Evolutionary conservation across 2,888 invertebrate genomes (phyloP), one percentile per base, ranked within the genome.

Genomic region (Notocelia uddmanniana): DNA sequence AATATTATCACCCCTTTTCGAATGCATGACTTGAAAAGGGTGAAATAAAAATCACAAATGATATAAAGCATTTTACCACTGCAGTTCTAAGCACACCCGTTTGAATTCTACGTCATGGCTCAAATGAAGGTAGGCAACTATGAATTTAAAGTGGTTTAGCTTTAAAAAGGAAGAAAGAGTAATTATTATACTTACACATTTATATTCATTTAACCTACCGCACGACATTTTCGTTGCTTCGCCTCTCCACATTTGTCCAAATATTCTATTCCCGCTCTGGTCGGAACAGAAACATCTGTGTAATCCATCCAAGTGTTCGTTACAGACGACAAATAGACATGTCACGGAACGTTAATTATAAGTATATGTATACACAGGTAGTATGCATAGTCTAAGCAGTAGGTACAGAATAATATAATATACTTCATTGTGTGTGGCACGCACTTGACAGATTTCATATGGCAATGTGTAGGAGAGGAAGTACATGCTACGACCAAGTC

Each of bases 271-370:
- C 52, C 96, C 96, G 63, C 86, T 80, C 77, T 88, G 88, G 84
- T 95, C 93, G 69, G 94, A 94, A 85, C 96, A 96, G 84, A 96
- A 96, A 88, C 96, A 96, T 85, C 96, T 95, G 84, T 80, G 83
- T 78, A 80, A 76, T 67, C 54, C 37, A 63, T 59, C 48, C 59
- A 68, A 58, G 58, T 57, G 26, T 26, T 58, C 58, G 34, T 52
- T 68, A 60, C 31, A 68, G 68, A 68, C 52, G 41, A 15, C 54
- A 54, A 68, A 59, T 41, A 45, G 52, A 41, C 60, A 54, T 59
- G 34, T 41, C 59, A 68, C 13, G 18, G n/a, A n/a, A n/a, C n/a
- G n/a, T n/a, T n/a, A n/a, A n/a, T n/a, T n/a, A n/a, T n/a, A n/a
- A n/a, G n/a, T n/a, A n/a, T n/a, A n/a, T n/a, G n/a, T n/a, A n/a